phyloP scores from a whole-genome alignment of 2,113 vertebrate species.

The Butastur rufipennis region DNA sequence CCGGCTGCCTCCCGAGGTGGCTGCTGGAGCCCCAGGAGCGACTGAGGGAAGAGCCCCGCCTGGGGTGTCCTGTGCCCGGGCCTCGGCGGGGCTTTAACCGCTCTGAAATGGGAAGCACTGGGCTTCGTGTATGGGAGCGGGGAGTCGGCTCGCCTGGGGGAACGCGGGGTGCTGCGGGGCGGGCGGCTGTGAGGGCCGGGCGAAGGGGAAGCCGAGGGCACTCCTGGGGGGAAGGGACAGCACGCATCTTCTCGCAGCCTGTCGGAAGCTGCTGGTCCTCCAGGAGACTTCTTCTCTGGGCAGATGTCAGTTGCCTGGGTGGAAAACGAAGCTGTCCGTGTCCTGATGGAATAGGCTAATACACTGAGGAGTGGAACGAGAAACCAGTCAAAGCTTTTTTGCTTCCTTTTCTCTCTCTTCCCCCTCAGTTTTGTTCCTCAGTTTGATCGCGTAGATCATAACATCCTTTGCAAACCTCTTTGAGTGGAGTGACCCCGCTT shows the following conservation, averaged over 20 bases:
- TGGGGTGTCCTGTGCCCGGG: not conserved
- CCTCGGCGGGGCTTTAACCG: not conserved
- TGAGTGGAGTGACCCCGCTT: rapidly evolving
- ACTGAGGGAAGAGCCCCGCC: rapidly evolving
- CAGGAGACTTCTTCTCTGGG: not conserved
- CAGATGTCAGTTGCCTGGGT: not conserved
- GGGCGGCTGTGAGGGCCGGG: not conserved
- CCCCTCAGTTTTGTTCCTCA: not conserved
- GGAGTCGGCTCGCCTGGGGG: not conserved
- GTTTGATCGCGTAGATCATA: rapidly evolving
- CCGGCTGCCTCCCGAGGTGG: too few relatives aligned
- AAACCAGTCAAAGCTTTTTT: not conserved
- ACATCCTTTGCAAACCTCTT: not conserved
- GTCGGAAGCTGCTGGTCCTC: not conserved
- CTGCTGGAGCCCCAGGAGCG: not conserved
- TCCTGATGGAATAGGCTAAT: not conserved
- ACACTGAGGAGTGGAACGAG: not conserved
- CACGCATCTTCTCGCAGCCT: rapidly evolving
- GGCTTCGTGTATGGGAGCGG: not conserved
- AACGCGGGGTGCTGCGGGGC: not conserved
- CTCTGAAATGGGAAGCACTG: not conserved
- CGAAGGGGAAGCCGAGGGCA: rapidly evolving
- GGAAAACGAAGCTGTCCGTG: not conserved
- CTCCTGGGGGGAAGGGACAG: not conserved
- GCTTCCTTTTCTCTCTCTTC: not conserved